A percentile compares a stretch with the other conserved stretches of the same genome.
Evolutionary conservation across 2,797 vertebrate genomes (phyloP).

Genomic region (Siniperca undulata): DNA sequence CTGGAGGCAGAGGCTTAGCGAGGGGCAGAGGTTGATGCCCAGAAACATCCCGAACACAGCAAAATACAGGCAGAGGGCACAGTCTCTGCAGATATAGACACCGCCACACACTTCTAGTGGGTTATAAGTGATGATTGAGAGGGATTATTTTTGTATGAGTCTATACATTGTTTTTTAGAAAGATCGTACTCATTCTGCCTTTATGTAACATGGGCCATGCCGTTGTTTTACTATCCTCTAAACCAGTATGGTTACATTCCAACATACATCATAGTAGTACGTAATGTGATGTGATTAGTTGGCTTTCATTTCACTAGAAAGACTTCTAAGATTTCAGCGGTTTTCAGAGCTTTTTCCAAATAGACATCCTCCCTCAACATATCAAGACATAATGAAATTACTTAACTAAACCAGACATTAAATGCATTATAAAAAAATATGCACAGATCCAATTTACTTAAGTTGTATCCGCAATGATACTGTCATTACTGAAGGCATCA

Average conservation of each 20-base stretch:
- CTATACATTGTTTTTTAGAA: no score
- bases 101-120: no score
- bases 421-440: not conserved
- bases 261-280: not conserved
- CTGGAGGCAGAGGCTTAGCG: no score
- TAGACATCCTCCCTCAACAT: not conserved
- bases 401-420: not conserved
- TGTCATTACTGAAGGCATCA: not conserved
- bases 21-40: no score
- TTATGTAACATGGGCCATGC: not conserved
- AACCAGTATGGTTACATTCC: conserved; percentile 46
- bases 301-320: not conserved
- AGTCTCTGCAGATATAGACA: no score
- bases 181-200: no score
- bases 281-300: not conserved
- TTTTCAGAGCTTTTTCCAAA: not conserved
- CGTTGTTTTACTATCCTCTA: not conserved
- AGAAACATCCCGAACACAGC: no score
- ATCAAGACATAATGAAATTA: not conserved
- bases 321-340: not conserved
- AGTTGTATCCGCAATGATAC: not conserved
- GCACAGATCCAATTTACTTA: not conserved
- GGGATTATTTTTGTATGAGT: no score
- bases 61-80: no score
- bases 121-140: no score